A percentile compares a stretch with the other conserved stretches of the same genome.
phyloP scores from a whole-genome alignment of 2,888 invertebrate genomes.

The Heliconius cydno region DNA sequence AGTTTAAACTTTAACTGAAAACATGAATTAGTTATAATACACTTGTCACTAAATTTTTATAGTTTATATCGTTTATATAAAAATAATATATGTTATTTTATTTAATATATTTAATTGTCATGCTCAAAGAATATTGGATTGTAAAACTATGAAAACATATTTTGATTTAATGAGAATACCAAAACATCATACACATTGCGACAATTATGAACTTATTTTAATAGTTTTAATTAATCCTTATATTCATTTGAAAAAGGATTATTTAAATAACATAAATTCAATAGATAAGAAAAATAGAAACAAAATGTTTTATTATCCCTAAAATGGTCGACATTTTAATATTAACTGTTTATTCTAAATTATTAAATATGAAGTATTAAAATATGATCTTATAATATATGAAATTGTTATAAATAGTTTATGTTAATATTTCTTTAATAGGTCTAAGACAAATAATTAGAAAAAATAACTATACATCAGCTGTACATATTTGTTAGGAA shows the following conservation, averaged over 20 bases:
- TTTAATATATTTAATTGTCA: neutral
- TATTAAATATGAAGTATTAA: neutral
- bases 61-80: no score
- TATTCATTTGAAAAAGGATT: neutral
- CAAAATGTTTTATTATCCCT: no score
- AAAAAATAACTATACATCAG: no score
- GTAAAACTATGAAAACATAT: neutral
- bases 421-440: neutral
- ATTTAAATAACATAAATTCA: neutral
- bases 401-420: neutral
- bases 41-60: no score
- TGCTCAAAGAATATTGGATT: neutral
- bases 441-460: neutral
- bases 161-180: neutral
- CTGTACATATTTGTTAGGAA: no score
- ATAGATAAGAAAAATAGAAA: neutral
- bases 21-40: no score
- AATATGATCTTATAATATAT: constrained; percentile 7
- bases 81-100: no score
- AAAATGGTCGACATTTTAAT: no score
- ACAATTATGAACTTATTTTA: neutral
- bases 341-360: constrained; percentile 10
- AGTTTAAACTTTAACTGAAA: no score
- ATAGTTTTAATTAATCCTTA: no score
- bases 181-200: neutral